Conservation (phyloP, 2,113 vertebrate genomes). For the Odontesthes bonariensis region DNA sequence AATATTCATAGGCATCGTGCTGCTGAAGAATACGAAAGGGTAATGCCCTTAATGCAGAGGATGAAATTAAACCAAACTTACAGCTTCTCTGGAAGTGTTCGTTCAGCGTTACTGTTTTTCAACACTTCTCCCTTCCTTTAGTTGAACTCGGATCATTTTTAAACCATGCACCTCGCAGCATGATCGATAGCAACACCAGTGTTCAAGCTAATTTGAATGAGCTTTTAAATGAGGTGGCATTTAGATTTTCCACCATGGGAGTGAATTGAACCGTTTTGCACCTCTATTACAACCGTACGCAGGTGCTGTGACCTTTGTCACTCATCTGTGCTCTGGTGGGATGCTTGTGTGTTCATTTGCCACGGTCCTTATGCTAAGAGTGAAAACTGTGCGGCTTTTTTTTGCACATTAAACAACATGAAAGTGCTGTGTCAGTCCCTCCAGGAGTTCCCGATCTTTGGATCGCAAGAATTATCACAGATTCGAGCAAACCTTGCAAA, state of each 20-base stretch:
- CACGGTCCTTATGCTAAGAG: constrained; percentile 17
- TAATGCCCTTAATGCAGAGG: neutral
- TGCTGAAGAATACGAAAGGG: constrained; percentile 1
- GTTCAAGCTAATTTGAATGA: constrained; percentile 49
- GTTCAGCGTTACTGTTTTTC: neutral
- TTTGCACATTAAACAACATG: constrained; percentile 23
- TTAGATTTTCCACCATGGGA: constrained; percentile 44
- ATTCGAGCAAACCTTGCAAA: constrained; percentile 13
- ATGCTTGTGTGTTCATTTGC: constrained; percentile 40
- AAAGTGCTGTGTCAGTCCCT: constrained; percentile 11
- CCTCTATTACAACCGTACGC: constrained; percentile 50
- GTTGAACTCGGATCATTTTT: constrained; percentile 5
- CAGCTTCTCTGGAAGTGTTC: neutral
- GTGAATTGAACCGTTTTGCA: constrained; percentile 31
- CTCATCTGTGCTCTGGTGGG: constrained; percentile 25
- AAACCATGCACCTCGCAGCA: constrained; percentile 39
- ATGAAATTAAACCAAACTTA: no score
- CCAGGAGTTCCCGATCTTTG: constrained; percentile 11
- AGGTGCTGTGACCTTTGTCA: constrained; percentile 52
- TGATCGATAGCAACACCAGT: constrained; percentile 50
- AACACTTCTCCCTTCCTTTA: neutral
- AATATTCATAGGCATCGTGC: constrained; percentile 5
- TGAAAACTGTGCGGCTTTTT: neutral
- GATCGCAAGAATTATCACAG: neutral
- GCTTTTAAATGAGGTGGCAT: constrained; percentile 56